phyloP scores from a whole-genome alignment of 2,888 invertebrate genomes.

The Silvanus unidentatus region DNA sequence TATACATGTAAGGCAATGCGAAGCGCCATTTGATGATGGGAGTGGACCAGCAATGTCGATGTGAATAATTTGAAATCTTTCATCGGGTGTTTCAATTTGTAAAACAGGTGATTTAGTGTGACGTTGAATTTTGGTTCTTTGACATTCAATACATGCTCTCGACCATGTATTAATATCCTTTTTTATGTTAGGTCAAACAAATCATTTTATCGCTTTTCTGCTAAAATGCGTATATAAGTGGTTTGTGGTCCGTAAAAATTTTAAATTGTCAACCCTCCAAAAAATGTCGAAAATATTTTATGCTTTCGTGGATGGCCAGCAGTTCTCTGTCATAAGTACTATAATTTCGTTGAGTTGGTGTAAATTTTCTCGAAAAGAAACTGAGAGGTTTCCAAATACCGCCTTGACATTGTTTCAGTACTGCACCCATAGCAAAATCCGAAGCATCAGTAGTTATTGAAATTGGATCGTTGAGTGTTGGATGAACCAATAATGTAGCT shows the following conservation, averaged over 20 bases:
- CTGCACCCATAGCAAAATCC: conserved; percentile 6
- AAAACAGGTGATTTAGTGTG: no score
- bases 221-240: conserved; percentile 11
- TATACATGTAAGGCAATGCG: no score
- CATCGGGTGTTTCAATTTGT: no score
- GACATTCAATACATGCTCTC: no score
- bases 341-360: conserved; percentile 26
- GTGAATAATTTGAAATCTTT: no score
- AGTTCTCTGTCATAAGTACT: conserved; percentile 40
- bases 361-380: conserved; percentile 12
- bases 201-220: conserved; percentile 7
- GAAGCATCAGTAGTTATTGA: conserved; percentile 2
- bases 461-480: conserved; percentile 8
- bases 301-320: conserved; percentile 34
- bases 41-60: no score
- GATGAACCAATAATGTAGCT: conserved; percentile 14
- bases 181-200: no score
- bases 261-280: conserved; percentile 35
- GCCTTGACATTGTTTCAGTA: conserved; percentile 2
- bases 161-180: no score
- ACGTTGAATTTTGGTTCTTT: no score
- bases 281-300: conserved; percentile 35
- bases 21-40: no score
- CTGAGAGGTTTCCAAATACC: conserved; percentile 6
- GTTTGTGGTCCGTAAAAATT: conserved; percentile 37